Percentiles rank a stretch among this genome's conserved stretches.
phyloP scores from a whole-genome alignment of 2,113 vertebrate genomes.

The Morone chrysops region DNA sequence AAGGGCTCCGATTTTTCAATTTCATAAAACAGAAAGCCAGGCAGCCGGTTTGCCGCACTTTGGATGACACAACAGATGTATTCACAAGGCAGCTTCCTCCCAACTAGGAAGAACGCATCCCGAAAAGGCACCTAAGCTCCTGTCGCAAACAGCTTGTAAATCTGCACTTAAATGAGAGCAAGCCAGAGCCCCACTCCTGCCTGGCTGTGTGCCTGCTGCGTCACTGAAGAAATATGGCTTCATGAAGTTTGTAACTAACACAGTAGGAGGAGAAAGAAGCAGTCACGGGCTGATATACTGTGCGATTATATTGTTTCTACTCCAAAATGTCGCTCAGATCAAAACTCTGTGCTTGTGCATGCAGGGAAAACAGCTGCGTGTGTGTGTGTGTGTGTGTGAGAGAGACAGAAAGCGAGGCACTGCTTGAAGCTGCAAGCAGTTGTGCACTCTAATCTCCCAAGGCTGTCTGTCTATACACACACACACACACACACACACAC shows the following conservation, averaged over 20 bases:
- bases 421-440: constrained; percentile 52
- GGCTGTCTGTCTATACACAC: constrained; percentile 59
- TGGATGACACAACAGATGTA: constrained; percentile 69
- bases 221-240: constrained; percentile 71
- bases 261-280: constrained; percentile 13
- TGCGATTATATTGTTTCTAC: constrained; percentile 52
- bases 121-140: constrained; percentile 64
- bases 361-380: background rate
- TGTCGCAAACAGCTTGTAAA: constrained; percentile 74
- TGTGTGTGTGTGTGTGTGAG: constrained; percentile 8
- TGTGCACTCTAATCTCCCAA: constrained; percentile 65
- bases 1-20: constrained; percentile 59
- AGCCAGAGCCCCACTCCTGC: constrained; percentile 64
- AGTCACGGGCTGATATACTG: constrained; percentile 48
- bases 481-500: constrained; percentile 45
- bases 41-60: constrained; percentile 72
- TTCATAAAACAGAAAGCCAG: constrained; percentile 56
- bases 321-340: constrained; percentile 37
- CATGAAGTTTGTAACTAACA: constrained; percentile 61
- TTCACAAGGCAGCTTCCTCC: constrained; percentile 46
- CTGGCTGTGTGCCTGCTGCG: constrained; percentile 62
- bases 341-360: constrained; percentile 16
- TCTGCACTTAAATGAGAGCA: constrained; percentile 76
- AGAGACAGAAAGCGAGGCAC: constrained; percentile 40
- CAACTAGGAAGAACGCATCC: constrained; percentile 52